These are phyloP conservation scores for Diglossa cyanea DNA, from an alignment of 2,797 vertebrate species.

Conservation along the genomic window DNA sequence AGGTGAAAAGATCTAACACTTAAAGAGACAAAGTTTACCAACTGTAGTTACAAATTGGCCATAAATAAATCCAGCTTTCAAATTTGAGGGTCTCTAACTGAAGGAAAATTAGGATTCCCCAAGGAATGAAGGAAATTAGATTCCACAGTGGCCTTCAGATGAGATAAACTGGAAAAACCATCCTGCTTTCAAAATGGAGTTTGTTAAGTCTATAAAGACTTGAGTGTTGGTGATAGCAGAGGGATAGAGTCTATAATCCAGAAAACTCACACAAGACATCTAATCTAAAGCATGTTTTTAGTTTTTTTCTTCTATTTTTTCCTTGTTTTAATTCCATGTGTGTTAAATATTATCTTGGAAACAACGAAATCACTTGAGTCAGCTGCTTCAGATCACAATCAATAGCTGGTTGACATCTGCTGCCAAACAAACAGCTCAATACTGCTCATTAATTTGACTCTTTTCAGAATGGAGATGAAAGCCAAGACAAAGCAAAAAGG, in stretches of 20 bases:
- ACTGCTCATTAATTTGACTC: constrained; percentile 44
- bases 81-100: not conserved
- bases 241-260: not conserved
- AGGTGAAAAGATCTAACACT: not conserved
- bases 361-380: constrained; percentile 7
- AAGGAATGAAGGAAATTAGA: not conserved
- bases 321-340: not conserved
- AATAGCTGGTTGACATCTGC: constrained; percentile 56
- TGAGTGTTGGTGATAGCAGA: not conserved
- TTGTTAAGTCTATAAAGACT: not conserved
- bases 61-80: not conserved
- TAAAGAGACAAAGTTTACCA: not conserved
- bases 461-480: constrained; percentile 25
- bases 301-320: not conserved
- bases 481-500: constrained; percentile 22
- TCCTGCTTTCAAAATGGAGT: not conserved
- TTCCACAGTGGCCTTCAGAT: not conserved
- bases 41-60: not conserved
- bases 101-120: not conserved
- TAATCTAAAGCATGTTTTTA: not conserved
- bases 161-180: not conserved
- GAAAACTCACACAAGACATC: not conserved
- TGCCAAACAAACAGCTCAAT: constrained; percentile 45
- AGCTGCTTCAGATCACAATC: constrained; percentile 43
- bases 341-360: constrained; percentile 33